Percentiles rank a stretch among this genome's conserved stretches.
Conservation (phyloP, 2,797 vertebrate genomes). For the Threskiornis aethiopicus region DNA sequence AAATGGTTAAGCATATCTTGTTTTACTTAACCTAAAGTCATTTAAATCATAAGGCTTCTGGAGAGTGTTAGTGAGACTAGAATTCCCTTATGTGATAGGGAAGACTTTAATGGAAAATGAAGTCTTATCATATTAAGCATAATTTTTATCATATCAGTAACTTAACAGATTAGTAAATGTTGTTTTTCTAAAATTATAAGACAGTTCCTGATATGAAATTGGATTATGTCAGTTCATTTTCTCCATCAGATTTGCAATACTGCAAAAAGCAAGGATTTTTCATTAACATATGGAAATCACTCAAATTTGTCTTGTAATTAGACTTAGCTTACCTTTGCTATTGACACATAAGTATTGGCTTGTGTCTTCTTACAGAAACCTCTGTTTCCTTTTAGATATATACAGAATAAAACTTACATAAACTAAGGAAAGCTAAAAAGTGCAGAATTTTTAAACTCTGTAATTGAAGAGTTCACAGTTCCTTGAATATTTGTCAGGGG, state of each 20-base stretch:
- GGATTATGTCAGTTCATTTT: conserved; percentile 34
- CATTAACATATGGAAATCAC: conserved; percentile 9
- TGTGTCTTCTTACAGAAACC: not conserved
- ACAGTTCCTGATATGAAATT: conserved; percentile 16
- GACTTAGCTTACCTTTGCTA: not conserved
- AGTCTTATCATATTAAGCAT: conserved; percentile 23
- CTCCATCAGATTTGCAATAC: not conserved
- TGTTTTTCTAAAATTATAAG: conserved; percentile 16
- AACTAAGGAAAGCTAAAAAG: not conserved
- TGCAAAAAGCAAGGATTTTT: conserved; percentile 5
- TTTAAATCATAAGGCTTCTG: not conserved
- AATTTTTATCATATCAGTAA: conserved; percentile 43
- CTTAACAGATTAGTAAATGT: conserved; percentile 33
- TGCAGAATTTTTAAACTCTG: not conserved
- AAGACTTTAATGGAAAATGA: conserved; percentile 2
- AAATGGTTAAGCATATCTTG: conserved; percentile 16
- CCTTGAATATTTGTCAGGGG: not conserved
- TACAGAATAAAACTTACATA: not conserved
- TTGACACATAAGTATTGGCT: not conserved
- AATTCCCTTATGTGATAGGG: not conserved
- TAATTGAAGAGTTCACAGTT: not conserved
- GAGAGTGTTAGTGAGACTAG: not conserved
- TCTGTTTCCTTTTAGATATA: not conserved
- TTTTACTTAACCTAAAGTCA: conserved; percentile 18
- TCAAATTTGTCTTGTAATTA: conserved; percentile 5